Evolutionary conservation across 2,113 vertebrate genomes (phyloP).

Genomic region (Oreamnos americanus): DNA sequence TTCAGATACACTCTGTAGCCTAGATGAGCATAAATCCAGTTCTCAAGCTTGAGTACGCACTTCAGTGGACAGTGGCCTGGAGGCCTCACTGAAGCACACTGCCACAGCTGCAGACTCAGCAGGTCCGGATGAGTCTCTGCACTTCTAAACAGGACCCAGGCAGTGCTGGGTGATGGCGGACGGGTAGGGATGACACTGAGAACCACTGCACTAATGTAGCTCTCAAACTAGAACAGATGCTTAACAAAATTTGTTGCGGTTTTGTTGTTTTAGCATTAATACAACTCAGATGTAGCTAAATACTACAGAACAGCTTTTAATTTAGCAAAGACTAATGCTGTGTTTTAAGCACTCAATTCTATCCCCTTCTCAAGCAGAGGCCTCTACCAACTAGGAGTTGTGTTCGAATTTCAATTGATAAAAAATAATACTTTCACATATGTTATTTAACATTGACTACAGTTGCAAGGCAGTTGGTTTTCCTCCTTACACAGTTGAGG

Average conservation of each 20-base stretch:
- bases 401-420: neutral
- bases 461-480: neutral
- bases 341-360: neutral
- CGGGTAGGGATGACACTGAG: neutral
- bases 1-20: neutral
- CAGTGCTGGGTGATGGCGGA: neutral
- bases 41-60: constrained; percentile 3
- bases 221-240: neutral
- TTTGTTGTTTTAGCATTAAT: neutral
- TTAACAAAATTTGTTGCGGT: neutral
- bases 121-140: neutral
- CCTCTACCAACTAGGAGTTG: neutral
- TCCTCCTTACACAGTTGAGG: neutral
- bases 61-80: neutral
- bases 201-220: neutral
- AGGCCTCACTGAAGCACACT: neutral
- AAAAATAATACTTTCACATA: neutral
- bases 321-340: neutral
- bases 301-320: neutral
- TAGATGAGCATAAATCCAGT: neutral
- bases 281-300: neutral
- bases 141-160: neutral
- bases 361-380: neutral
- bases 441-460: neutral
- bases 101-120: neutral